A percentile compares a stretch with the other conserved stretches of the same genome.
phyloP scores from a whole-genome alignment of 2,888 invertebrate genomes.

The Eristalis arbustorum region DNA sequence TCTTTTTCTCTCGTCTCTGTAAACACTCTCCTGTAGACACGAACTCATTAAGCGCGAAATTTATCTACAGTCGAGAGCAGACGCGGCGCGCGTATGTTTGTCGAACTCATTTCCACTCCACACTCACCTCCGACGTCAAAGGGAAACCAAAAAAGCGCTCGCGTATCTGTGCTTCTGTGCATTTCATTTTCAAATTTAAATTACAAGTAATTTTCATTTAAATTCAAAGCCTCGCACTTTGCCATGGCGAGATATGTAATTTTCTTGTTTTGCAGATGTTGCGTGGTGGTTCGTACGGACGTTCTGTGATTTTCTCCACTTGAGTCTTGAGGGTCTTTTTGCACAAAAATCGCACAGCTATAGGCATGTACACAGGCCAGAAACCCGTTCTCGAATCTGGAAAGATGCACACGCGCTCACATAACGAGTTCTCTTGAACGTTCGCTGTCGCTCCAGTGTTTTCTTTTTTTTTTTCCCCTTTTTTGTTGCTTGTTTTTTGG shows the following conservation, averaged over 20 bases:
- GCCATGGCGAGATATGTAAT: slow-evolving; percentile 2
- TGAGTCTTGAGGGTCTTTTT: not conserved
- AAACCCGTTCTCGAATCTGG: slow-evolving; percentile 43
- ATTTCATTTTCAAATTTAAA: slow-evolving; percentile 12
- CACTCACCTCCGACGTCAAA: not conserved
- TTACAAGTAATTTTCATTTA: slow-evolving; percentile 3
- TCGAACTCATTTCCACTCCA: slow-evolving; percentile 4
- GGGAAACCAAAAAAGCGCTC: not conserved
- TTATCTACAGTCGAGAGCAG: not conserved
- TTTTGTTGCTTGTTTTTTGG: slow-evolving; percentile 11
- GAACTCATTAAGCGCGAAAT: slow-evolving; percentile 10
- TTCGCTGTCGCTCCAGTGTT: slow-evolving; percentile 6
- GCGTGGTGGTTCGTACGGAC: not conserved
- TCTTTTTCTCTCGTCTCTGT: not conserved
- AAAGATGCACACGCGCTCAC: slow-evolving; percentile 45
- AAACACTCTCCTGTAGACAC: slow-evolving; percentile 7
- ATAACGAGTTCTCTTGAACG: slow-evolving; percentile 50
- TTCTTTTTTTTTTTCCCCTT: slow-evolving; percentile 3
- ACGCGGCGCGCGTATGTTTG: slow-evolving; percentile 25
- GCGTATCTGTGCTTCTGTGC: not conserved
- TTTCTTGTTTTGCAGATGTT: slow-evolving; percentile 34
- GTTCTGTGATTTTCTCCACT: slow-evolving; percentile 26
- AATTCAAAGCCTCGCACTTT: not conserved
- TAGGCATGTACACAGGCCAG: not conserved
- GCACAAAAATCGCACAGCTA: slow-evolving; percentile 4